Conservation (phyloP, 1,140 invertebrate genomes). For the Druon quercuslanigerum region DNA sequence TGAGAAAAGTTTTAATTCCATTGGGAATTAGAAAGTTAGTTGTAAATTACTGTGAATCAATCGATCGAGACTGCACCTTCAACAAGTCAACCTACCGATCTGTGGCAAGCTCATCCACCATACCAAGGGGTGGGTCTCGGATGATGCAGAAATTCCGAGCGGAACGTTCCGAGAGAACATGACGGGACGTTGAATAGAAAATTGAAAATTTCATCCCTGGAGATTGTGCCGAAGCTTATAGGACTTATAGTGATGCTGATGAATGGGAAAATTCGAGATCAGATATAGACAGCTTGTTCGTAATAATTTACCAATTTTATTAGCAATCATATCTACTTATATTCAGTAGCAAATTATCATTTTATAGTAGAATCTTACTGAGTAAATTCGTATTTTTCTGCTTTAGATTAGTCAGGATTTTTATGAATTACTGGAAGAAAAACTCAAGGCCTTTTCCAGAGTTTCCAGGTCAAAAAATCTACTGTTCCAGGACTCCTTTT, state of each 20-base stretch:
- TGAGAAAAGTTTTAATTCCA: constrained; percentile 12
- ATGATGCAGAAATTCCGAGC: constrained; percentile 1
- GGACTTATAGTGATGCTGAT: neutral
- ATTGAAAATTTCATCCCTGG: neutral
- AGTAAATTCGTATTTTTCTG: too few relatives aligned
- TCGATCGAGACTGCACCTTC: neutral
- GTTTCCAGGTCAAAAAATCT: too few relatives aligned
- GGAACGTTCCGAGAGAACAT: neutral
- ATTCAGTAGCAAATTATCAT: too few relatives aligned
- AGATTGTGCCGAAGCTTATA: too few relatives aligned
- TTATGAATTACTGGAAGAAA: too few relatives aligned
- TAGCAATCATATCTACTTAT: too few relatives aligned
- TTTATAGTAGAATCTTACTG: too few relatives aligned
- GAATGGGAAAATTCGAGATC: neutral
- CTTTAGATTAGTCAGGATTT: too few relatives aligned
- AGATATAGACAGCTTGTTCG: neutral
- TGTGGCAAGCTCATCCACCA: neutral
- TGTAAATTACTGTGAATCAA: constrained; percentile 9
- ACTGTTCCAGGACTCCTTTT: too few relatives aligned
- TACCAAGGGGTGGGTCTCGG: neutral
- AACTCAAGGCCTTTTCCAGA: too few relatives aligned
- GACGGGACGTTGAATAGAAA: neutral
- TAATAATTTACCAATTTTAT: neutral
- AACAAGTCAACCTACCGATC: neutral
- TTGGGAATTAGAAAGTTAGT: neutral